Evolutionary conservation across 2,888 invertebrate genomes (phyloP), one percentile per base, ranked within the genome.

Genomic region (Ochlodes sylvanus): DNA sequence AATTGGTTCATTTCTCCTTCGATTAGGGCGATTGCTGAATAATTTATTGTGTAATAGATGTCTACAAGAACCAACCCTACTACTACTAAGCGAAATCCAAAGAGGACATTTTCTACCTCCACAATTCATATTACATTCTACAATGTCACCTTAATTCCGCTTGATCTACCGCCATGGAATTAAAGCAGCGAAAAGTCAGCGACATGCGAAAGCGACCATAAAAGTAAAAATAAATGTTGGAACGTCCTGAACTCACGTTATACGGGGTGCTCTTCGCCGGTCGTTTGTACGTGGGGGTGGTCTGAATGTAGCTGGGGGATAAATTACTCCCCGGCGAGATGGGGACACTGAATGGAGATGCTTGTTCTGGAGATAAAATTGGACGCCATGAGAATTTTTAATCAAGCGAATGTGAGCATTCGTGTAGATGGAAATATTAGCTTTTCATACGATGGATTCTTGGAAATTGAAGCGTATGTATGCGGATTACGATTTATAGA

Each of bases 231-330:
- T 52, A 54, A 54, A 52, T 42, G 54, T 54, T 41, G 42, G 10
- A 58, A 50, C 57, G 56, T 10, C 27, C 58, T 63, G 14, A 54
- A 82, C 91, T 89, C 78, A 93, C 93, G 72, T 82, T 79, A 73
- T 82, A 92, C 1, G 93, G 93, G 6, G 93, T 93, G 71, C 93
- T 93, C 72, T 90, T 93, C 6, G 92, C 87, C 4, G 86, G 79
- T 57, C 92, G 81, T 75, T 91, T 92, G 78, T 84, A 90, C 1
- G 87, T 82, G 21, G 92, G 91, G 52, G 90, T 86, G 7, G 84
- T 79, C 74, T 90, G 90, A 57, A 92, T 81, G 80, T 83, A 92
- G 67, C 79, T 86, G 3, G 91, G 90, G 7, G 93, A 92, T 54
- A 90, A 78, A 75, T 90, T 87, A 70, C 71, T 81, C 70, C 82